Evolutionary conservation across 1,140 invertebrate genomes (phyloP).

Genomic region (Venturia canescens): DNA sequence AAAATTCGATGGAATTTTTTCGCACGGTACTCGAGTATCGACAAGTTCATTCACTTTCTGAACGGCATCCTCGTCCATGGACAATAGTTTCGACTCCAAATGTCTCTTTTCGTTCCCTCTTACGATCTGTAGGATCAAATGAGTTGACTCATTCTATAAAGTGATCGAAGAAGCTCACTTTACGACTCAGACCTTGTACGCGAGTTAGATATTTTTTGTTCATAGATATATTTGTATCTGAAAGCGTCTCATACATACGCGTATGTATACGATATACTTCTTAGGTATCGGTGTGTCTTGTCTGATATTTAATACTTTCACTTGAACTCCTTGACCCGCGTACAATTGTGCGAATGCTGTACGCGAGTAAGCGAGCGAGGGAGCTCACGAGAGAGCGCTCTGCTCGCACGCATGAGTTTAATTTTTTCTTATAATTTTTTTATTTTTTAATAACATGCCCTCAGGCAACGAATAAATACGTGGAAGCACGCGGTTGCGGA

Average conservation of each 20-base stretch:
- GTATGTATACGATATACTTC: background rate
- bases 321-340: slow-evolving; percentile 72
- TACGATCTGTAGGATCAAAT: too few species aligned
- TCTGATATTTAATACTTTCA: slow-evolving; percentile 74
- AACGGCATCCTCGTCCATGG: too few species aligned
- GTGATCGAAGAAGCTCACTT: too few species aligned
- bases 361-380: slow-evolving; percentile 29
- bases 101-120: too few species aligned
- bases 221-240: background rate
- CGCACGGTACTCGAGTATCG: too few species aligned
- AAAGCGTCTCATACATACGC: background rate
- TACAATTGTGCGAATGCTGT: slow-evolving; percentile 60
- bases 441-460: slow-evolving; percentile 22
- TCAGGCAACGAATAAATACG: background rate
- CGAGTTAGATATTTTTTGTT: too few species aligned
- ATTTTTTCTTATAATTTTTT: slow-evolving; percentile 8
- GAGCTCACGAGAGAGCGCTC: slow-evolving; percentile 39
- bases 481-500: background rate
- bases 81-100: too few species aligned
- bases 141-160: too few species aligned
- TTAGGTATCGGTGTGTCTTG: slow-evolving; percentile 50
- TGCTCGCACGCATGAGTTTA: slow-evolving; percentile 31
- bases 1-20: too few species aligned
- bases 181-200: too few species aligned
- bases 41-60: too few species aligned